Evolutionary conservation across 2,888 invertebrate genomes (phyloP), one percentile per base, ranked within the genome.

Genomic region (Hesperia comma): DNA sequence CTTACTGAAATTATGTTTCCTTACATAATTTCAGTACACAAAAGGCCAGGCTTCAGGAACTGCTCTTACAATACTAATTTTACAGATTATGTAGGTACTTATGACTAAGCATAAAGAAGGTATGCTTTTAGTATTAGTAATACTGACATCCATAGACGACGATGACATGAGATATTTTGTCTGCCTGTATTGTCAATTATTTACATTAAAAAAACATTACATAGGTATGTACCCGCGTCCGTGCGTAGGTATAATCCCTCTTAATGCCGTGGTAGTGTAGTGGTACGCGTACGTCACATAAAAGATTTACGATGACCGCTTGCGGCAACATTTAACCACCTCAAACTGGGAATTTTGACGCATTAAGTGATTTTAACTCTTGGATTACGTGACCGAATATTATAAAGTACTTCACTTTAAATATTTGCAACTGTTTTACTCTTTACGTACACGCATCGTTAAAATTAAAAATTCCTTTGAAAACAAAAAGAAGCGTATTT

Each of bases 341-440:
- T 54, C 33, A 54, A 54, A 54, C 15, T 54, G 54, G 15, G 33
- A 54, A 33, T 54, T 54, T 54, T 54, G 54, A 15, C 54, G 54
- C 54, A 54, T 54, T 54, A 54, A 54, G 54, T 54, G 54, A 32
- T 54, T 54, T 54, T 15, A 54, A 54, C 15, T 54, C 15, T 32
- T 54, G 54, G 54, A 54, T 54, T 33, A 54, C 54, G 53, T 26
- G 53, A 15, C 8, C 10, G 32, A 15, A 33, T 26, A 53, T 15
- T 33, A 51, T 33, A 54, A 54, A 32, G 54, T 54, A 33, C n/a
- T n/a, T n/a, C n/a, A 54, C 32, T 54, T 54, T 54, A 54, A 54
- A 10, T 54, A 33, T 15, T 54, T 54, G 54, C 33, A 54, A 15
- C 54, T 54, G 53, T 32, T 54, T 33, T 12, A 33, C 14, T 33